Evolutionary conservation across 2,113 vertebrate genomes (phyloP).

Genomic region (Saguinus midas): DNA sequence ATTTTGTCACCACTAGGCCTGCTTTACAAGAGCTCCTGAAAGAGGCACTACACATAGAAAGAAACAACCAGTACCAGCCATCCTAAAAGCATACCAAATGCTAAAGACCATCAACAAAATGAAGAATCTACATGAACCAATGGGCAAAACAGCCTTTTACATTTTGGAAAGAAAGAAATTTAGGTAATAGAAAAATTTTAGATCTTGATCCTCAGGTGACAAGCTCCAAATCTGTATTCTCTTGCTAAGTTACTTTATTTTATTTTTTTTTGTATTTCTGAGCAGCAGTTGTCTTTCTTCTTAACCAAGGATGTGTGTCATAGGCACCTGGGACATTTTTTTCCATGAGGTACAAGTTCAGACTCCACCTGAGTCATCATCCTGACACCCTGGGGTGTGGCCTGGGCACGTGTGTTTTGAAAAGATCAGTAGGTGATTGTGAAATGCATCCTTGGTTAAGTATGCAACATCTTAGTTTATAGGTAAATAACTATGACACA

Average conservation of each 20-base stretch:
- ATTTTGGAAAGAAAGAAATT: constrained; percentile 45
- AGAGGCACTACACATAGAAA: too few relatives aligned
- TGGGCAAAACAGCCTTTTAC: too few relatives aligned
- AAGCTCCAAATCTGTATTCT: neutral
- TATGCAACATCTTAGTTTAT: neutral
- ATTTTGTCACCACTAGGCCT: too few relatives aligned
- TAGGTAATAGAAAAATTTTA: neutral
- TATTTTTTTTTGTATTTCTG: neutral
- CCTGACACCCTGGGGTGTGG: neutral
- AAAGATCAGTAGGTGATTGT: neutral
- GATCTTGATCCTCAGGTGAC: neutral
- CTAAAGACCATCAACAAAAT: too few relatives aligned
- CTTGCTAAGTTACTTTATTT: neutral
- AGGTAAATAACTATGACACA: neutral
- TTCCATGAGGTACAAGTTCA: neutral
- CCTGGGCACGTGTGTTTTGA: neutral
- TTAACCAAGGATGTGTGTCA: neutral
- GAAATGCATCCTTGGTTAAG: neutral
- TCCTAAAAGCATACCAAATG: too few relatives aligned
- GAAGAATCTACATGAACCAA: too few relatives aligned
- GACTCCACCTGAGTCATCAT: neutral
- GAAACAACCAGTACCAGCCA: too few relatives aligned
- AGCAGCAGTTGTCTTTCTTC: neutral
- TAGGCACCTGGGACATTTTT: neutral
- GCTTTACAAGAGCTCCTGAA: too few relatives aligned